phyloP scores from a whole-genome alignment of 2,888 invertebrate species.

The Philereme vetulata region DNA sequence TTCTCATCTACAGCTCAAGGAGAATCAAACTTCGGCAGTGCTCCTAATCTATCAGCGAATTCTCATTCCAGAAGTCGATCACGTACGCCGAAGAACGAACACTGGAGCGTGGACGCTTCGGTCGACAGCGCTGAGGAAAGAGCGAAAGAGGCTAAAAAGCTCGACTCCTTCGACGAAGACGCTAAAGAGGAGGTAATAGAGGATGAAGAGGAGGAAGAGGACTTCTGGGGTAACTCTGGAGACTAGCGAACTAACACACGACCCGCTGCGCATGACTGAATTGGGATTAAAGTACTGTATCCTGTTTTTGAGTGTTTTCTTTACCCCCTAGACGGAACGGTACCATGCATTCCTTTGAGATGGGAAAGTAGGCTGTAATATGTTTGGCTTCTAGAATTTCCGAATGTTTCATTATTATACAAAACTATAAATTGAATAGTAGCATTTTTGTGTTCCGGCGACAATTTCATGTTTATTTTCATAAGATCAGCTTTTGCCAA shows the following conservation, averaged over 20 bases:
- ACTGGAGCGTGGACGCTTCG: conserved; percentile 60
- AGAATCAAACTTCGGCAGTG: conserved; percentile 64
- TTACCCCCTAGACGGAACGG: conserved; percentile 52
- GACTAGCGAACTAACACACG: conserved; percentile 72
- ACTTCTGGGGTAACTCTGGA: conserved; percentile 76
- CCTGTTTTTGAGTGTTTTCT: conserved; percentile 66
- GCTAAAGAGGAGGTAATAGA: conserved; percentile 72
- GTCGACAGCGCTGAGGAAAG: conserved; percentile 56
- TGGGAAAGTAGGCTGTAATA: conserved; percentile 60
- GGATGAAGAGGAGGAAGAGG: conserved; percentile 70
- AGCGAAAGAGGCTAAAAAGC: conserved; percentile 62
- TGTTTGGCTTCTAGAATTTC: conserved; percentile 62
- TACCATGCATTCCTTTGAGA: conserved; percentile 54
- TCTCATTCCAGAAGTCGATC: conserved; percentile 83
- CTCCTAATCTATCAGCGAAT: conserved; percentile 79
- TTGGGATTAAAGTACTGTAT: conserved; percentile 66
- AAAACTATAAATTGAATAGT: conserved; percentile 30
- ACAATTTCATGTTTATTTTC: conserved; percentile 3
- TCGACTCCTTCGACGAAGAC: conserved; percentile 75
- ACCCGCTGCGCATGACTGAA: conserved; percentile 76
- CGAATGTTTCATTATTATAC: conserved; percentile 31
- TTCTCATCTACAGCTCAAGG: conserved; percentile 68
- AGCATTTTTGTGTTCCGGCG: conserved; percentile 17
- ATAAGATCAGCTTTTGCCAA: neutral
- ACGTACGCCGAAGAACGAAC: conserved; percentile 66